phyloP scores from a whole-genome alignment of 2,113 vertebrate species.

The Anhinga rufa region DNA sequence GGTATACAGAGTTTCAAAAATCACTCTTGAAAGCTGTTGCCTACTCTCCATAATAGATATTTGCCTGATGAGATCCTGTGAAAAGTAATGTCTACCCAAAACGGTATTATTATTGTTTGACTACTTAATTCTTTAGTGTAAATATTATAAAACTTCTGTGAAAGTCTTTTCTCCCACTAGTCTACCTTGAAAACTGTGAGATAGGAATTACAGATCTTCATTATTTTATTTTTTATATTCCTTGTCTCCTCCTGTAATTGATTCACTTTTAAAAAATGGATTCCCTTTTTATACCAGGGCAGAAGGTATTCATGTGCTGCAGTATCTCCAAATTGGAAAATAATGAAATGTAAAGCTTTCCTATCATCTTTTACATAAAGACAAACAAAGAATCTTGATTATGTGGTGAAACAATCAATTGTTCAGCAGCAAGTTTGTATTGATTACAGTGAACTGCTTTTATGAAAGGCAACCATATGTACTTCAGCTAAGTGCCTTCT shows the following conservation, averaged over 20 bases:
- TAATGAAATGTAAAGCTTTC: background rate
- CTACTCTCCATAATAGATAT: background rate
- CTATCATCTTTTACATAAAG: background rate
- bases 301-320: background rate
- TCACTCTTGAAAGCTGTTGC: background rate
- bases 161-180: background rate
- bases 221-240: background rate
- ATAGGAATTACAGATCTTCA: background rate
- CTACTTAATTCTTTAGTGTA: background rate
- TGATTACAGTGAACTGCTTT: background rate
- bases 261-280: background rate
- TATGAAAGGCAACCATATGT: background rate
- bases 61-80: background rate
- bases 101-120: background rate
- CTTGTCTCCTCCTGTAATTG: background rate
- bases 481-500: background rate
- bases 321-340: conserved; percentile 3
- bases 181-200: background rate
- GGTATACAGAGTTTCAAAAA: background rate
- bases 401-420: background rate
- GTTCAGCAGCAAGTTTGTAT: background rate
- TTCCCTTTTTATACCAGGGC: background rate
- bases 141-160: background rate
- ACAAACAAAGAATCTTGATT: conserved; percentile 5
- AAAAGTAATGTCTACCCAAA: background rate